Evolutionary conservation across 2,888 invertebrate species (phyloP), one percentile per base, ranked within the genome.

Genomic region (Mactromeris polynyma): DNA sequence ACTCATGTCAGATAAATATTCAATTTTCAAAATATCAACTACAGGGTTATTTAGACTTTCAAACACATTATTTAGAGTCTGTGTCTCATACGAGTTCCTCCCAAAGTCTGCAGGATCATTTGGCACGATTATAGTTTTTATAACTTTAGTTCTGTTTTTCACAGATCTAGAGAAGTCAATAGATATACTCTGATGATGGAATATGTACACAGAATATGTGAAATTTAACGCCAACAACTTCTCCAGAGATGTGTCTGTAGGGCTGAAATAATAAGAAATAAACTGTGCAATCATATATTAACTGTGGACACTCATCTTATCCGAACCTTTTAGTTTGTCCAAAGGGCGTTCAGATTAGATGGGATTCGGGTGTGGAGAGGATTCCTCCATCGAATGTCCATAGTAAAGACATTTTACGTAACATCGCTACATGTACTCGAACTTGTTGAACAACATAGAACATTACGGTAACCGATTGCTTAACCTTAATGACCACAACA

Each of bases 21-120:
- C 95, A 69, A 96, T 91, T 85, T 95, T 95, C 78, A 96, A 87
- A 9, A 96, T 90, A 83, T 95, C 95, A 14, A 96, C 88, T 17
- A 92, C 88, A 7, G 86, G 88, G 82, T 95, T 95, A 51, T 93
- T 89, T 19, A 94, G 86, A 36, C 86, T 88, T 21, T 89, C 89
- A 92, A 95, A 92, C 38, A 96, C 88, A 80, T 92, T 94, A 86
- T 96, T 96, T n/a, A 96, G 33, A 21, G 96, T 96, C 85, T 94
- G 94, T 82, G 95, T 95, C 31, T 94, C 95, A 79, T 94, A 96
- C 0, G 95, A 95, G 86, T 96, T 96, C 36, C 96, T 93, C 38
- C 95, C 94, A 90, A 95, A 96, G 88, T 96, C 96, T 58, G 96
- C 93, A 9, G 95, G 95, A 87, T 96, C 95, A 86, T 96, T 96